phyloP scores from a whole-genome alignment of 2,113 vertebrate species.

The Loxodonta africana region DNA sequence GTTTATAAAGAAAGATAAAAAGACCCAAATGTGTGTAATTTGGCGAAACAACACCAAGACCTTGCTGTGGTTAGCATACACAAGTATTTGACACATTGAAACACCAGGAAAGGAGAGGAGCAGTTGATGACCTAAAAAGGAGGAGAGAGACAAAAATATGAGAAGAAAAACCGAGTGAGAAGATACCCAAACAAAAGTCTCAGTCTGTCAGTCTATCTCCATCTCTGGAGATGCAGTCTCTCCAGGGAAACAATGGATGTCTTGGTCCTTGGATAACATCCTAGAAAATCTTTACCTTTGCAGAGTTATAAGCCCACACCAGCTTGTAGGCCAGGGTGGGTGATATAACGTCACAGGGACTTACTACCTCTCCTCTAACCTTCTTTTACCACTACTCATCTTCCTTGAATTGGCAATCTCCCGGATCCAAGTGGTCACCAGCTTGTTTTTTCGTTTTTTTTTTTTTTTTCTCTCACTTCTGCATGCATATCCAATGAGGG shows the following conservation, averaged over 20 bases:
- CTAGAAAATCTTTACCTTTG: constrained; percentile 30
- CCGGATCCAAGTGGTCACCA: neutral
- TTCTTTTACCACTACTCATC: neutral
- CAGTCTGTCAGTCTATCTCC: neutral
- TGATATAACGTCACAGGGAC: neutral
- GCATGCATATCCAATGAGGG: neutral
- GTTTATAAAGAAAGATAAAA: constrained; percentile 76
- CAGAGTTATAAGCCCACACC: neutral
- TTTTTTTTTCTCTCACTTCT: neutral
- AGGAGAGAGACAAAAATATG: neutral
- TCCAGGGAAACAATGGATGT: neutral
- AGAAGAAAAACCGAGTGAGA: constrained; percentile 60
- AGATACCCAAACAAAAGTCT: constrained; percentile 19
- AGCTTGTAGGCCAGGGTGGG: neutral
- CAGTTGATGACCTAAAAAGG: neutral
- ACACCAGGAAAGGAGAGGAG: neutral
- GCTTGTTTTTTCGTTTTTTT: neutral
- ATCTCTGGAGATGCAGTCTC: neutral
- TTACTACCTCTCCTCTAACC: neutral
- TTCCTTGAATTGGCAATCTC: neutral
- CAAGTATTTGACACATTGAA: constrained; percentile 43
- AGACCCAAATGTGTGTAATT: constrained; percentile 66
- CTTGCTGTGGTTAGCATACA: neutral
- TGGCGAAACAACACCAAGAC: constrained; percentile 59
- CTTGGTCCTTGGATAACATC: neutral